Evolutionary conservation across 2,113 vertebrate species (phyloP), one percentile per base, ranked within the genome.

Genomic region (Caranx melampygus): DNA sequence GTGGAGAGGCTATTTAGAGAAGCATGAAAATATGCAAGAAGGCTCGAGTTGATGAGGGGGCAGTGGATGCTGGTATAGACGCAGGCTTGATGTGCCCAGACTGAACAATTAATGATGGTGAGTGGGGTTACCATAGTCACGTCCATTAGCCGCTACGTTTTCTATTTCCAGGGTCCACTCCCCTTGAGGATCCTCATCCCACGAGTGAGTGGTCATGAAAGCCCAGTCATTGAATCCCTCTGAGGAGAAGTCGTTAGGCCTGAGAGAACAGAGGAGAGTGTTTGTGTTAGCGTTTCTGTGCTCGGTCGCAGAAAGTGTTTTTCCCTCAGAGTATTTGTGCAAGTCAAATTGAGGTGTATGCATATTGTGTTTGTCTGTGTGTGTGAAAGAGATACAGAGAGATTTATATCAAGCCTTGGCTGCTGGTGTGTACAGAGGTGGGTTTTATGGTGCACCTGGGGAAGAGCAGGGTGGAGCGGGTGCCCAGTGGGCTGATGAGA

Each of bases 191-290:
- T 98, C 95, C 90, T 99, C 98, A 0, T 97, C 98, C 98, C 98
- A 99, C 0, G 97, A 97, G 84, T 99, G 98, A 0, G 97, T 99
- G 0, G 96, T 97, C 98, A 99, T 99, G 82, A 99, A 99, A 37
- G 97, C 97, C 98, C 98, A 99, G 87, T 99, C 97, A 0, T 94
- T 97, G 86, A 99, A 99, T 45, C 98, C 98, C 3, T 99, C 98
- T 0, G 96, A 95, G 0, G 98, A 98, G 84, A 95, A 97, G 94
- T 99, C 98, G 0, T 97, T 97, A 6, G 97, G 96, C 89, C 98
- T 99, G 91, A 60, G 44, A 57, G 1, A 69, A 51, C 60, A 69
- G 33, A 18, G 5, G 35, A 65, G 40, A 59, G 35, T 59, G 1
- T 1, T 59, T 15, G n/a, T 40, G 3, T 66, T 34, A 16, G 59